Conservation (phyloP, 2,797 vertebrate species). For the Enoplosus armatus region DNA sequence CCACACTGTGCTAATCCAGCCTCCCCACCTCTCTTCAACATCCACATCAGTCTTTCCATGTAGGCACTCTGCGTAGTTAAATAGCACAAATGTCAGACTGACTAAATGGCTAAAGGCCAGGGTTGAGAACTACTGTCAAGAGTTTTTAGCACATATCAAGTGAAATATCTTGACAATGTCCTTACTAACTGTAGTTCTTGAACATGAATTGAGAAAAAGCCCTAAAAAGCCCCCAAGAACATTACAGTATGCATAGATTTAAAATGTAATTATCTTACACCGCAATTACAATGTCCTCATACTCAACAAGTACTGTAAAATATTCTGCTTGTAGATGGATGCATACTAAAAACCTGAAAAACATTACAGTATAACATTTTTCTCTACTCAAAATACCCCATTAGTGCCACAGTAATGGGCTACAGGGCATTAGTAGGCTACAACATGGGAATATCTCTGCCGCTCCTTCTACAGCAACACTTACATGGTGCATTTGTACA, state of each 20-base stretch:
- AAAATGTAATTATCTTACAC: slow-evolving; percentile 28
- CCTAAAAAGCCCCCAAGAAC: slow-evolving; percentile 3
- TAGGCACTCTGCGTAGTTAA: slow-evolving; percentile 18
- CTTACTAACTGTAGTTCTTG: slow-evolving; percentile 6
- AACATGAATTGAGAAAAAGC: slow-evolving; percentile 19
- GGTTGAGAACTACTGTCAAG: slow-evolving; percentile 28
- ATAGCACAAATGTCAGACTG: slow-evolving; percentile 44
- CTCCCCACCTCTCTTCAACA: slow-evolving; percentile 5
- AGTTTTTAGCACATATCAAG: slow-evolving; percentile 35
- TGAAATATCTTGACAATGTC: slow-evolving; percentile 39
- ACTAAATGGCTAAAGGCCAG: slow-evolving; percentile 37
- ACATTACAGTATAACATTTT: slow-evolving; percentile 32
- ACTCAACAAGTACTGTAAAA: slow-evolving; percentile 15
- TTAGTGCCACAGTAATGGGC: slow-evolving; percentile 45
- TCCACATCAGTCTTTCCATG: slow-evolving; percentile 23
- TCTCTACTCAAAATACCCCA: slow-evolving; percentile 32
- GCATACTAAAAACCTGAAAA: slow-evolving; percentile 16
- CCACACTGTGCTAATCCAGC: neutral
- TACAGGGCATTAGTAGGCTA: slow-evolving; percentile 23
- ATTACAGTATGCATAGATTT: neutral
- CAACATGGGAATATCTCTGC: slow-evolving; percentile 20
- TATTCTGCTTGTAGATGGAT: slow-evolving; percentile 23
- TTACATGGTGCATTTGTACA: slow-evolving; percentile 5
- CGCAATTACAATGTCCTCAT: slow-evolving; percentile 9
- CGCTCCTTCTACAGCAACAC: slow-evolving; percentile 15